Evolutionary conservation across 2,888 invertebrate species (phyloP).

Genomic region (Panorpa germanica): DNA sequence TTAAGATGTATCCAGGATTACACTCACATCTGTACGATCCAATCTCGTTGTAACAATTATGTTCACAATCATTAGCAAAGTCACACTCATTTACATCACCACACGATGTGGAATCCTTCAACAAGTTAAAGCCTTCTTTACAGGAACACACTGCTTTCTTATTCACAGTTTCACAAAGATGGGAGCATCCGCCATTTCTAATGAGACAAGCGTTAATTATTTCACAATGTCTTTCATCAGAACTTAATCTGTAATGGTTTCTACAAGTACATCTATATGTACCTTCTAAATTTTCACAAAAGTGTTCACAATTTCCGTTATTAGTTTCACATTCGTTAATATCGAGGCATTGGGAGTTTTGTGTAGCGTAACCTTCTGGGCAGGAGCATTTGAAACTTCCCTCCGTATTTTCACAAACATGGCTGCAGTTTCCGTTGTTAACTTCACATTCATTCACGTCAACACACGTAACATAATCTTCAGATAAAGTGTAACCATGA

Average conservation of each 20-base stretch:
- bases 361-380: slow-evolving; percentile 21
- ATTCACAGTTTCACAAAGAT: slow-evolving; percentile 18
- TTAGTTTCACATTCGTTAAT: slow-evolving; percentile 29
- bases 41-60: slow-evolving; percentile 26
- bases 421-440: slow-evolving; percentile 28
- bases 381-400: slow-evolving; percentile 32
- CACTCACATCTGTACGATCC: slow-evolving; percentile 40
- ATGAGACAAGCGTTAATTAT: slow-evolving; percentile 24
- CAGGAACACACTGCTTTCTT: slow-evolving; percentile 20
- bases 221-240: slow-evolving; percentile 19
- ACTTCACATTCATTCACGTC: slow-evolving; percentile 17
- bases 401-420: slow-evolving; percentile 31
- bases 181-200: slow-evolving; percentile 34
- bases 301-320: slow-evolving; percentile 17
- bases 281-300: slow-evolving; percentile 7
- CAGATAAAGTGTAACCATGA: slow-evolving; percentile 21
- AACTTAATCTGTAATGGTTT: slow-evolving; percentile 23
- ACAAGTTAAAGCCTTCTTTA: slow-evolving; percentile 22
- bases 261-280: slow-evolving; percentile 19
- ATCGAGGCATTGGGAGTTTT: slow-evolving; percentile 26
- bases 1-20: slow-evolving; percentile 30
- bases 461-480: slow-evolving; percentile 19
- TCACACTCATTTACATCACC: slow-evolving; percentile 25
- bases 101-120: slow-evolving; percentile 19
- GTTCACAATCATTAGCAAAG: slow-evolving; percentile 22